Conservation (phyloP, 64 coral and sea anemone species). For the Platygyra sinensis region DNA sequence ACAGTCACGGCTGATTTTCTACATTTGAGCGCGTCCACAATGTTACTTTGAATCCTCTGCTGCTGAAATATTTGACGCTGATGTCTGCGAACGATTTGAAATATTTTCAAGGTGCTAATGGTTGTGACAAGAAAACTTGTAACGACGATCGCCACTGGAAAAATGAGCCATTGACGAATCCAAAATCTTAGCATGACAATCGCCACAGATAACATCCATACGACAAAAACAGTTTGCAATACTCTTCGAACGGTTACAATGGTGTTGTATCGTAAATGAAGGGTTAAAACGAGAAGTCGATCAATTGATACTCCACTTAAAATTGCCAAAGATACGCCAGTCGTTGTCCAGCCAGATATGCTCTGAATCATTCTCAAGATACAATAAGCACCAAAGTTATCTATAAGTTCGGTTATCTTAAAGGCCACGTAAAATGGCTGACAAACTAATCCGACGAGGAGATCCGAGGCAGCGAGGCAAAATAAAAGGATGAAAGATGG, state of each 20-base stretch:
- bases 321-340: conserved; percentile 27
- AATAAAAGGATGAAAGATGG: conserved; percentile 35
- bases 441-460: conserved; percentile 32
- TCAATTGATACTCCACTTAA: conserved; percentile 21
- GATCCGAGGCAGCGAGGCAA: conserved; percentile 17
- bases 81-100: conserved; percentile 18
- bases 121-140: conserved; percentile 5
- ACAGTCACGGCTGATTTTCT: too few species aligned
- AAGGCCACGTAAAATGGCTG: conserved; percentile 34
- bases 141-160: conserved; percentile 14
- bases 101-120: not conserved
- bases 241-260: conserved; percentile 8
- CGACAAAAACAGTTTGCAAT: not conserved
- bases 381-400: not conserved
- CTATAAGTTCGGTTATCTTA: conserved; percentile 5
- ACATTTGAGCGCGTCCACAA: not conserved
- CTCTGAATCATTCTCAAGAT: conserved; percentile 12
- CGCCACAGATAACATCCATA: conserved; percentile 18
- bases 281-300: conserved; percentile 12
- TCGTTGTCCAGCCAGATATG: conserved; percentile 19
- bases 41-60: not conserved
- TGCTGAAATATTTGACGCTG: conserved; percentile 14
- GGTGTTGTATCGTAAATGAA: conserved; percentile 28
- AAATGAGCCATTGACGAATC: not conserved
- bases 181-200: conserved; percentile 23